These are phyloP conservation scores for Streptopelia turtur DNA, from an alignment of 2,797 vertebrate species.

Conservation along the genomic window DNA sequence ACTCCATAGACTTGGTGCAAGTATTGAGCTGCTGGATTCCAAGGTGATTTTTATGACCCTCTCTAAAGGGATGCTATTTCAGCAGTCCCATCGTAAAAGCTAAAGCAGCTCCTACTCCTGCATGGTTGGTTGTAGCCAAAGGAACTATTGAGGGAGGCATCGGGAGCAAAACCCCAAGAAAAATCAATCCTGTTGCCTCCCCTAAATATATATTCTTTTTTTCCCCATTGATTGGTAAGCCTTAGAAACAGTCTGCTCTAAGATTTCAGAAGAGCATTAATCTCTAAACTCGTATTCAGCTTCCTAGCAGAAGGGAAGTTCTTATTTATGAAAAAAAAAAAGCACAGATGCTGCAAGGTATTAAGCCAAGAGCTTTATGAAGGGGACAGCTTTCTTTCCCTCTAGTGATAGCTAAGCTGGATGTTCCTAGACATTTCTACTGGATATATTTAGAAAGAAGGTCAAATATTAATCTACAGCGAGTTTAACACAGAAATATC, in stretches of 20 bases:
- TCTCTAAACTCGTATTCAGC: slow-evolving; percentile 19
- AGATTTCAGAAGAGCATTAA: slow-evolving; percentile 2
- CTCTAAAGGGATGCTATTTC: neutral
- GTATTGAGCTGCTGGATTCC: neutral
- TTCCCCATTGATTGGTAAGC: neutral
- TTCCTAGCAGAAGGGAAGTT: slow-evolving; percentile 43
- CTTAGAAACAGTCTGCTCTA: neutral
- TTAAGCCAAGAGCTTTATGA: slow-evolving; percentile 52
- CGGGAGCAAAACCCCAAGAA: neutral
- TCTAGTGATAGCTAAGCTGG: slow-evolving; percentile 39
- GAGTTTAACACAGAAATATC: slow-evolving; percentile 43
- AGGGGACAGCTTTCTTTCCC: slow-evolving; percentile 34
- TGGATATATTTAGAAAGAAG: slow-evolving; percentile 67
- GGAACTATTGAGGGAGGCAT: neutral
- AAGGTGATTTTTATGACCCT: neutral
- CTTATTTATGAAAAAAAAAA: slow-evolving; percentile 29
- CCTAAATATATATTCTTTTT: neutral
- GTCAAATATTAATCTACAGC: slow-evolving; percentile 63
- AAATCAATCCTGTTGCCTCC: neutral
- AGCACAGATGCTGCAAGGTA: slow-evolving; percentile 41
- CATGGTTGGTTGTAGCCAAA: neutral
- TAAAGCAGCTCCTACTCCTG: neutral
- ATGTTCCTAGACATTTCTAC: slow-evolving; percentile 62
- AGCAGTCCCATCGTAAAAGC: neutral
- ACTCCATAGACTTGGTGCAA: neutral